These are phyloP conservation scores for Alloscopus bannaensis DNA, from an alignment of 2,888 invertebrate genomes.

Conservation along the genomic window DNA sequence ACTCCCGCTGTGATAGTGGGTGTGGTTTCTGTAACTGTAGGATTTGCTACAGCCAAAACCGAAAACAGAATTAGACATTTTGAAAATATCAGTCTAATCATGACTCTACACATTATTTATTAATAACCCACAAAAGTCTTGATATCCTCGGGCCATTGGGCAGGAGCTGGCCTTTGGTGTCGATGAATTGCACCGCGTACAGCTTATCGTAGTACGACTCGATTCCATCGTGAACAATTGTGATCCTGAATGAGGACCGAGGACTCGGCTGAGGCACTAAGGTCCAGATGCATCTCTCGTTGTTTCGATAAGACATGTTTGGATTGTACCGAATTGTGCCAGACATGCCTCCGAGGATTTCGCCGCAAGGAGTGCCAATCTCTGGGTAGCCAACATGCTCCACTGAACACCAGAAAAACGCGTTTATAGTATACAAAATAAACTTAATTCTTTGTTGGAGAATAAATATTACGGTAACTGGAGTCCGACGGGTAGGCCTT, in stretches of 20 bases:
- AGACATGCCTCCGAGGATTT: not conserved
- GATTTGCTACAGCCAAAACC: too few relatives aligned
- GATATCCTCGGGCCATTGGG: not conserved
- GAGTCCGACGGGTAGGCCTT: not conserved
- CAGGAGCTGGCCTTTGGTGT: not conserved
- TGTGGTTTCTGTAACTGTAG: too few relatives aligned
- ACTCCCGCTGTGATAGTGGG: too few relatives aligned
- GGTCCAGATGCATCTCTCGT: not conserved
- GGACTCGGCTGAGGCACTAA: not conserved
- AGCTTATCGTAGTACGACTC: not conserved
- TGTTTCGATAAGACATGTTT: not conserved
- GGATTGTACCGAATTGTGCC: conserved; percentile 1
- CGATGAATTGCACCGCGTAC: not conserved
- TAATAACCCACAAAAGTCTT: too few relatives aligned
- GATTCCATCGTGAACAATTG: not conserved
- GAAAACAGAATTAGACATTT: too few relatives aligned
- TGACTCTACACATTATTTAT: too few relatives aligned
- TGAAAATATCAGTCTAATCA: too few relatives aligned
- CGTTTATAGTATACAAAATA: too few relatives aligned
- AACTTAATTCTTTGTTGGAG: too few relatives aligned
- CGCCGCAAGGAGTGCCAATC: not conserved
- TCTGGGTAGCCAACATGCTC: too few relatives aligned
- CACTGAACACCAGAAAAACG: too few relatives aligned
- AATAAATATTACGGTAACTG: too few relatives aligned
- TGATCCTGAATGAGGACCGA: not conserved